Base-by-base conservation (phyloP, 2,113 vertebrate genomes). In the Gnathonemus longibarbis region DNA sequence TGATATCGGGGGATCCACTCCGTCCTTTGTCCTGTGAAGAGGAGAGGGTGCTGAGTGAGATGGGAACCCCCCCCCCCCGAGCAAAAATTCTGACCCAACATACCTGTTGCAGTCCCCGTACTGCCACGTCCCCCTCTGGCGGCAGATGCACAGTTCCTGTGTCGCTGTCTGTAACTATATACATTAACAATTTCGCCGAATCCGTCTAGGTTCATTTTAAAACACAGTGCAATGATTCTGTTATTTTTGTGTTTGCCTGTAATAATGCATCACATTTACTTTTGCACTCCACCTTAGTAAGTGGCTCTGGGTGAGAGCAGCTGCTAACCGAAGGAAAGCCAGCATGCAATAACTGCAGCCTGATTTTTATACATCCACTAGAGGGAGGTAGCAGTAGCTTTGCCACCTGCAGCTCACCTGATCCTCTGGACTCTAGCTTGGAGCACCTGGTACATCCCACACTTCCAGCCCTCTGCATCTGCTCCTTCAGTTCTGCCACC, bases 331-430 rank as follows among this genome's bases (percentile, higher is more conserved):
- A n/a, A 48, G 17, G 83, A 84, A n/a, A 24, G 7, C 3, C 45
- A 48, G 42, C 80, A 24, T 48, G 45, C 39, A 48, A 19, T 19
- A 83, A 42, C 13, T 19, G 42, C 35, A 45, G 17, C 42, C 15
- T 21, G 39, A 3, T 48, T 24, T 24, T 84, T 17, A 48, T 84
- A 48, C 50, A 48, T 35, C 52, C 50, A 13, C 21, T 21, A 31
- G 42, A n/a, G 56, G 35, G 84, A 11, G 48, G 48, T 35, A 17
- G 49, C 80, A 77, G 56, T 35, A 13, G 53, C 62, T 62, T 45
- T 89, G 96, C 95, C 95, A 89, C 93, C 91, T n/a, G 91, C 90
- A 74, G 91, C 5, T 92, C 92, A 49, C 91, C 89, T 58, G 31
- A 15, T 21, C 27, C 91, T 70, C 80, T n/a, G 35, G 31, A 31